phyloP scores from a whole-genome alignment of 30 jellyfish, hydroid and myxozoan species.

The Nemopilema nomurai region DNA sequence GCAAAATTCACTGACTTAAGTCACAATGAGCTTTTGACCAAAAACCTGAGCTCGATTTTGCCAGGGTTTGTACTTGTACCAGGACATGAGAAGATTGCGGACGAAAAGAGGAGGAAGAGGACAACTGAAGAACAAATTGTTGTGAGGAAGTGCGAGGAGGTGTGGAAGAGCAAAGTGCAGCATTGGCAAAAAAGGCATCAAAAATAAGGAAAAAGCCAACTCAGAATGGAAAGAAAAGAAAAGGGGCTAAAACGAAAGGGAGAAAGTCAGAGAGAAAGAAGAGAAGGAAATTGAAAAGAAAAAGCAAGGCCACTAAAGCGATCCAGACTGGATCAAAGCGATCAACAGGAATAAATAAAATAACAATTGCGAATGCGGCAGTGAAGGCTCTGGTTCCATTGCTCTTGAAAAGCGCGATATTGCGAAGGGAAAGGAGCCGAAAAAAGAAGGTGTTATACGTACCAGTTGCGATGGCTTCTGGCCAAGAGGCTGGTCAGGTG shows the following conservation, averaged over 20 bases:
- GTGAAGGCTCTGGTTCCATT: slow-evolving; percentile 76
- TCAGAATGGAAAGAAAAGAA: neutral
- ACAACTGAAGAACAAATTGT: neutral
- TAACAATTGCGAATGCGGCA: slow-evolving; percentile 74
- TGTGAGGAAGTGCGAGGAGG: neutral
- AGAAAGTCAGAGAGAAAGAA: neutral
- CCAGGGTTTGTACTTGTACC: slow-evolving; percentile 73
- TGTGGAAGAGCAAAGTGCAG: neutral
- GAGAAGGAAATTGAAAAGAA: neutral
- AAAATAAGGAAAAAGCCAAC: neutral
- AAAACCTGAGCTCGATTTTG: slow-evolving; percentile 50
- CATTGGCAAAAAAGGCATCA: neutral
- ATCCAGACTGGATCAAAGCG: slow-evolving; percentile 31
- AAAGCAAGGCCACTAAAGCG: neutral
- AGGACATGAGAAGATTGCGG: slow-evolving; percentile 21
- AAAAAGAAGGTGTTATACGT: slow-evolving; percentile 25
- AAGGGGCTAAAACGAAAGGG: neutral
- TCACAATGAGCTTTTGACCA: slow-evolving; percentile 2
- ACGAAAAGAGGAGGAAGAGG: slow-evolving; percentile 7
- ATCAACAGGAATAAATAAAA: slow-evolving; percentile 14
- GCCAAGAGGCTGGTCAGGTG: neutral
- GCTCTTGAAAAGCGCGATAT: slow-evolving; percentile 37
- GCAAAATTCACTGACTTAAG: neutral
- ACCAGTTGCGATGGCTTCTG: slow-evolving; percentile 17
- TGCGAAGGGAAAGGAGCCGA: neutral